These are phyloP conservation scores for Pyrocephalus nanus DNA, from an alignment of 2,797 vertebrate genomes.

Conservation along the genomic window DNA sequence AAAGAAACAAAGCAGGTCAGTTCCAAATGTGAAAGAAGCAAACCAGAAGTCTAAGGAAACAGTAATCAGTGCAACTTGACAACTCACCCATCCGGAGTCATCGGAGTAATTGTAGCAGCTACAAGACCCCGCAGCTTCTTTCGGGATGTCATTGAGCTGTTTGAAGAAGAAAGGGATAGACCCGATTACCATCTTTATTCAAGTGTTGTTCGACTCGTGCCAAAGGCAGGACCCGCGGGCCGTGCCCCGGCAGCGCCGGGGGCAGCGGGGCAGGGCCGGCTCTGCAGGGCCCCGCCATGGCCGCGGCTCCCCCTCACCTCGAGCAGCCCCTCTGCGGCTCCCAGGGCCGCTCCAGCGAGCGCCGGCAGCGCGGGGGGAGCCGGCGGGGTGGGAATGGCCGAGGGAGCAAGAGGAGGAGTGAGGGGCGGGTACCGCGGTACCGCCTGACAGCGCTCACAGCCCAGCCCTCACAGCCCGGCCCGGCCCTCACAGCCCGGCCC, in stretches of 20 bases:
- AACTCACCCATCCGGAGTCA: constrained; percentile 85
- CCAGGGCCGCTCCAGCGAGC: neutral
- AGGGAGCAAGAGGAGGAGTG: neutral
- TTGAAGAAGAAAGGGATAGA: neutral
- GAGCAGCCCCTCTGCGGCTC: no score
- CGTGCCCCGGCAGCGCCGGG: no score
- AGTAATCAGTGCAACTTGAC: neutral
- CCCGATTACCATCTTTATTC: neutral
- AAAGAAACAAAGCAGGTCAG: neutral
- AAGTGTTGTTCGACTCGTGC: neutral
- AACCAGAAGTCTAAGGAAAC: neutral
- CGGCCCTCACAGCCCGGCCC: no score
- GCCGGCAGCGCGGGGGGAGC: no score
- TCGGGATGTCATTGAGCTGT: constrained; percentile 63
- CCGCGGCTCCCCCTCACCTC: neutral
- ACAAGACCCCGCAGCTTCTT: constrained; percentile 84
- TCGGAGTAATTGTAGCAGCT: constrained; percentile 91
- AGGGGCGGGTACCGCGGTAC: neutral
- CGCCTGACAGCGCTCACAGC: neutral
- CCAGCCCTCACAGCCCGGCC: no score
- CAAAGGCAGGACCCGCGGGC: neutral
- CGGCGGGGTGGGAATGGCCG: fast-evolving
- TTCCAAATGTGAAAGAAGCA: neutral
- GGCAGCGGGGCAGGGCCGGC: no score
- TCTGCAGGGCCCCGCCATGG: neutral